phyloP scores from a whole-genome alignment of 2,888 invertebrate species.

The Xestia xanthographa region DNA sequence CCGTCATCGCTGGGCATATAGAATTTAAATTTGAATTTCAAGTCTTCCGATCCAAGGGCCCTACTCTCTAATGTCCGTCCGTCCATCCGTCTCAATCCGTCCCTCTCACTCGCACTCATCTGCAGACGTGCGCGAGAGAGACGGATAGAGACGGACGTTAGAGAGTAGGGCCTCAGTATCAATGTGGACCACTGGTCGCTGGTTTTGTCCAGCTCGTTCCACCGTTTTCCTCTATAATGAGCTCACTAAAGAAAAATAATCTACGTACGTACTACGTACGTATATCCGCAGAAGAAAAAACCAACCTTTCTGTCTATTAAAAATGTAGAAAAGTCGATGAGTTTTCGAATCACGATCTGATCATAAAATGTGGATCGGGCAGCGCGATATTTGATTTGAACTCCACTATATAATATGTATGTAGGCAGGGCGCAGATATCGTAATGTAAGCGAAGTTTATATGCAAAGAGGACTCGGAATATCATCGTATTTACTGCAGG shows the following conservation, averaged over 20 bases:
- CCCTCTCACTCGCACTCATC: too few relatives aligned
- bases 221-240: not conserved
- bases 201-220: not conserved
- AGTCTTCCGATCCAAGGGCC: too few relatives aligned
- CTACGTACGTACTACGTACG: too few relatives aligned
- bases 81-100: too few relatives aligned
- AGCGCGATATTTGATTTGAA: conserved; percentile 70
- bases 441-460: conserved; percentile 35
- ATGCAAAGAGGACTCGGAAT: conserved; percentile 44
- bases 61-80: too few relatives aligned
- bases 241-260: too few relatives aligned
- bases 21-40: too few relatives aligned
- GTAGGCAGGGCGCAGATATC: conserved; percentile 45
- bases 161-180: too few relatives aligned
- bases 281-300: conserved; percentile 33
- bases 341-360: conserved; percentile 73
- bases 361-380: conserved; percentile 70
- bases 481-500: conserved; percentile 26
- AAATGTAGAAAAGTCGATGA: conserved; percentile 72
- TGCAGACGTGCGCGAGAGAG: too few relatives aligned
- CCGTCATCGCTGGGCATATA: too few relatives aligned
- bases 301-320: conserved; percentile 68
- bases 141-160: too few relatives aligned
- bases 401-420: conserved; percentile 58
- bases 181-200: not conserved